Percentiles rank a stretch among this genome's conserved stretches.
Conservation (phyloP, 2,888 invertebrate genomes). For the Ommatoiulus sabulosus region DNA sequence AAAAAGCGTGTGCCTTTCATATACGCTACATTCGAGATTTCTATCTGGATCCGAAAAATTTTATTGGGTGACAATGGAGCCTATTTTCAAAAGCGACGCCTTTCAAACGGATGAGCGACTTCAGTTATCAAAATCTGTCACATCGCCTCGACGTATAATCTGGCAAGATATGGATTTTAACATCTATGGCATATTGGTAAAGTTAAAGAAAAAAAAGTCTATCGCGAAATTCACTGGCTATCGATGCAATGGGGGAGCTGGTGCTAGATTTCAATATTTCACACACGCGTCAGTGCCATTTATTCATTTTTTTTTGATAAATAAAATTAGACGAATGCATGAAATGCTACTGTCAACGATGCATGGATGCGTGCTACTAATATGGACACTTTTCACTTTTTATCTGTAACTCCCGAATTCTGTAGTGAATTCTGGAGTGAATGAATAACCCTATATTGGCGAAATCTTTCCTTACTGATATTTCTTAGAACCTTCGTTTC, state of each 20-base stretch:
- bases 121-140: constrained; percentile 41
- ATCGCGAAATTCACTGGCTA: neutral
- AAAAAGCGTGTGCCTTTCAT: neutral
- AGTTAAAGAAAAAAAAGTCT: neutral
- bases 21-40: neutral
- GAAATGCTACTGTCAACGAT: neutral
- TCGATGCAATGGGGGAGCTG: neutral
- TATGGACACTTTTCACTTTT: no score
- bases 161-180: constrained; percentile 47
- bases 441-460: no score
- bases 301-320: constrained; percentile 22
- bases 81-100: neutral
- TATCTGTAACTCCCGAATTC: no score
- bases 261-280: neutral
- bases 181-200: constrained; percentile 14
- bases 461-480: no score
- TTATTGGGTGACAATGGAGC: constrained; percentile 38
- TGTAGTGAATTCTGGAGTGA: no score
- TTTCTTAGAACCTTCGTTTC: no score
- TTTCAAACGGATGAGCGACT: constrained; percentile 41
- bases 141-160: constrained; percentile 35
- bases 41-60: neutral
- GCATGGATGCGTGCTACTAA: neutral
- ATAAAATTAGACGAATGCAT: neutral
- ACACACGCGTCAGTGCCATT: neutral